Evolutionary conservation across 2,888 invertebrate species (phyloP).

Genomic region (Drosophila incognita): DNA sequence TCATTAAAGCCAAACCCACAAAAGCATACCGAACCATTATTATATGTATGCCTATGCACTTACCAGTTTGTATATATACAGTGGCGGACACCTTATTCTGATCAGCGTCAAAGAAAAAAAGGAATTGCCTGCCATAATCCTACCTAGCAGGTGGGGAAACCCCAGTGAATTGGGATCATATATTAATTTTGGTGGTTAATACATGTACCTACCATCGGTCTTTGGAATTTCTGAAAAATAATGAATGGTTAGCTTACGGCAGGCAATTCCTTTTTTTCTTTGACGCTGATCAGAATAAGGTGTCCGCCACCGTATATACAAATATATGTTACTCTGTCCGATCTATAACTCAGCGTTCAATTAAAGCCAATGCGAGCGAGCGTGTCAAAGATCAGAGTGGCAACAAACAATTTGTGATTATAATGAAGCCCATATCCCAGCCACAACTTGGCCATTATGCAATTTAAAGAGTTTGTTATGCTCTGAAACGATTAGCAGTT

Average conservation of each 20-base stretch:
- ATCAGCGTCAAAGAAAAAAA: no score
- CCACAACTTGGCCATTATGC: slow-evolving; percentile 38
- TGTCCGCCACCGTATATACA: no score
- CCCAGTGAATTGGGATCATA: no score
- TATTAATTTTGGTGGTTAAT: no score
- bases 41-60: slow-evolving; percentile 23
- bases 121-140: no score
- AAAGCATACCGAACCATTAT: slow-evolving; percentile 49
- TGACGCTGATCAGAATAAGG: no score
- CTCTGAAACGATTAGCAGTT: slow-evolving; percentile 2
- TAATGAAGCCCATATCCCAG: slow-evolving; percentile 43
- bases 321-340: slow-evolving; percentile 23
- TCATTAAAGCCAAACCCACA: slow-evolving; percentile 71
- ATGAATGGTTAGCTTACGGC: no score
- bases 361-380: slow-evolving; percentile 29
- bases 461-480: slow-evolving; percentile 14
- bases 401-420: slow-evolving; percentile 61
- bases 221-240: no score
- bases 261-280: no score
- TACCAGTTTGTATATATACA: slow-evolving; percentile 3
- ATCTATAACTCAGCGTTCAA: slow-evolving; percentile 47
- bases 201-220: no score
- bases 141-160: no score
- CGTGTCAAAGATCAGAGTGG: slow-evolving; percentile 65
- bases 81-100: no score